A percentile compares a stretch with the other conserved stretches of the same genome.
These are phyloP conservation scores for Falco punctatus DNA, from an alignment of 2,113 vertebrate species.

Conservation along the genomic window DNA sequence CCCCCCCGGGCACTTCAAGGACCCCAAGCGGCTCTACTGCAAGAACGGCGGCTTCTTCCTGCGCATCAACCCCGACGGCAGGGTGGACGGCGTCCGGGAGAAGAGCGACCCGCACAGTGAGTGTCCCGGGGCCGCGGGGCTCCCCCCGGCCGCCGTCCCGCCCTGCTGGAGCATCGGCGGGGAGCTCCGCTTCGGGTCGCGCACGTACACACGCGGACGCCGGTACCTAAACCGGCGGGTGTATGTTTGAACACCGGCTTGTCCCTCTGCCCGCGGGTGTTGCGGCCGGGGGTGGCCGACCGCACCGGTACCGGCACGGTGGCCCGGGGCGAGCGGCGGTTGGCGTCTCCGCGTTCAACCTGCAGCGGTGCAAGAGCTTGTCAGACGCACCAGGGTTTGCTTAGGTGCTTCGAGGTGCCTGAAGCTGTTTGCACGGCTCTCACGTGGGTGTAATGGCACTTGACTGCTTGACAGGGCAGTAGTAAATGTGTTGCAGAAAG, in stretches of 20 bases:
- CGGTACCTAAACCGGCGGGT: accelerated
- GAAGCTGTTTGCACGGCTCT: neutral
- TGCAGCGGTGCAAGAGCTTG: accelerated
- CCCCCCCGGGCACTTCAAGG: conserved; percentile 89
- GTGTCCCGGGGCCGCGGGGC: neutral
- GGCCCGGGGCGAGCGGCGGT: neutral
- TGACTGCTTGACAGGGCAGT: accelerated
- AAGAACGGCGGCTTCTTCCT: conserved; percentile 97
- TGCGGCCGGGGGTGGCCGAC: neutral
- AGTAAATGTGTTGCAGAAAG: neutral
- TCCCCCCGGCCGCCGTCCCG: neutral
- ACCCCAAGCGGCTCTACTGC: conserved; percentile 94
- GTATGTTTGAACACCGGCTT: accelerated
- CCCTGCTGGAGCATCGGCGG: neutral
- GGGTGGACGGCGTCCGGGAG: conserved; percentile 92
- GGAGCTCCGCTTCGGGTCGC: neutral
- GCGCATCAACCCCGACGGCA: conserved; percentile 89
- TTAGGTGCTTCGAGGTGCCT: neutral
- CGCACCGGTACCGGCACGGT: neutral
- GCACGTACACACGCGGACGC: accelerated
- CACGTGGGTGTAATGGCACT: neutral
- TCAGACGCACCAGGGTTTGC: neutral
- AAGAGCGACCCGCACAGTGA: conserved; percentile 94
- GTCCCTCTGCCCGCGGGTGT: neutral
- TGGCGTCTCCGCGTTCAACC: neutral